Evolutionary conservation across 2,113 vertebrate genomes (phyloP).

Genomic region (Corythornis cristatus): DNA sequence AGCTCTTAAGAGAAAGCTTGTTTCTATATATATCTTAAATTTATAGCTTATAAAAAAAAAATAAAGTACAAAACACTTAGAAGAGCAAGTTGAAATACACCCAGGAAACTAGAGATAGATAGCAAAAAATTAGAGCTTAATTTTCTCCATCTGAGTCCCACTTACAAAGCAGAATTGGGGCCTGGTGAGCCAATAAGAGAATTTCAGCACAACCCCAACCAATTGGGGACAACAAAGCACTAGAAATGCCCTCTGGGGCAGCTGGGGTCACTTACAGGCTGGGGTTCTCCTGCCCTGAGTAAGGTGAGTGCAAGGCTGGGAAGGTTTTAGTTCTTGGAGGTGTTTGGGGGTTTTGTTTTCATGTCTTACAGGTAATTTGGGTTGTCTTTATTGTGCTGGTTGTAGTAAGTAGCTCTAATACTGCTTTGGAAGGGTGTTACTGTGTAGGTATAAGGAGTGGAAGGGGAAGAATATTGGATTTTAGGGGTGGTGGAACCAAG

Average conservation of each 20-base stretch:
- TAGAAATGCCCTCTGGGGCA: neutral
- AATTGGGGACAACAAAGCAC: neutral
- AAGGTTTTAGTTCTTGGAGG: neutral
- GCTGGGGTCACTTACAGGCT: fast-evolving
- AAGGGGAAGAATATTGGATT: neutral
- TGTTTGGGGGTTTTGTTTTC: fast-evolving
- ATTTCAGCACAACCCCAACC: neutral
- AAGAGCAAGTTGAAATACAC: neutral
- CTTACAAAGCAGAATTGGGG: neutral
- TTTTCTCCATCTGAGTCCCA: neutral
- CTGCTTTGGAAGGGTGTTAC: neutral
- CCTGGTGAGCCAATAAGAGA: fast-evolving
- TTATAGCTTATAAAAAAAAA: neutral
- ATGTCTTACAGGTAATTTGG: neutral
- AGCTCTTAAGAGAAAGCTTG: neutral
- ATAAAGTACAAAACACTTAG: neutral
- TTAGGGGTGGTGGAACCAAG: neutral
- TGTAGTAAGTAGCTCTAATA: fast-evolving
- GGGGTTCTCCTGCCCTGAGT: fast-evolving
- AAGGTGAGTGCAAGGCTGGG: fast-evolving
- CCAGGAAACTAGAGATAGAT: neutral
- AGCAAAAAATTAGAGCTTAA: neutral
- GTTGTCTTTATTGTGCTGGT: fast-evolving
- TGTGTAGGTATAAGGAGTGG: neutral
- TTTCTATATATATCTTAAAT: neutral